Conservation (phyloP, 2,888 invertebrate genomes). For the Nomada hirtipes region DNA sequence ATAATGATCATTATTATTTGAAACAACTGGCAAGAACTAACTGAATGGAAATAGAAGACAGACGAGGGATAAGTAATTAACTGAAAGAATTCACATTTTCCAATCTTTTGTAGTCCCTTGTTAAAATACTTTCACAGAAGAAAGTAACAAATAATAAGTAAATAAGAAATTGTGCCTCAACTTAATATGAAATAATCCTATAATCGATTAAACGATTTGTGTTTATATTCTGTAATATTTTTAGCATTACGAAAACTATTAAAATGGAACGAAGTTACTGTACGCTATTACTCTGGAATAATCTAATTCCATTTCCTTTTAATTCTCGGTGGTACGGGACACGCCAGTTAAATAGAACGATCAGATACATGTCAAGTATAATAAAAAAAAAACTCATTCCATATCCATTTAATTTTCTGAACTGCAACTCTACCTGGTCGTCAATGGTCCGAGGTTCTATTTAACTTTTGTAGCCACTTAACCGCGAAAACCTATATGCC, state of each 20-base stretch:
- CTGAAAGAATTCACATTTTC: no score
- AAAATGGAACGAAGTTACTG: not conserved
- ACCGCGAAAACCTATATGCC: slow-evolving; percentile 53
- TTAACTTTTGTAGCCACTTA: slow-evolving; percentile 49
- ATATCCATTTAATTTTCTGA: slow-evolving; percentile 37
- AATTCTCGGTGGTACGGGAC: not conserved
- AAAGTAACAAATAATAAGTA: no score
- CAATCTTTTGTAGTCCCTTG: no score
- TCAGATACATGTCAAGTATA: slow-evolving; percentile 8
- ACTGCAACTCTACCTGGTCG: not conserved
- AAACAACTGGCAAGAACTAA: no score
- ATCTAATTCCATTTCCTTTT: slow-evolving; percentile 2
- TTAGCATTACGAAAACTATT: not conserved
- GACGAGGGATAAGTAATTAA: no score
- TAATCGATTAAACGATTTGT: no score
- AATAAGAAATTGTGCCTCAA: no score
- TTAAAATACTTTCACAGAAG: no score
- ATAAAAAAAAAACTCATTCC: slow-evolving; percentile 7
- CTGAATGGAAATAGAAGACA: no score
- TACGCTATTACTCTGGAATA: not conserved
- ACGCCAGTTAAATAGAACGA: not conserved
- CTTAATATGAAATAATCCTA: no score
- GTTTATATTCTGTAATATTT: no score
- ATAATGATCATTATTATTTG: no score
- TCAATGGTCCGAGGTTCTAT: slow-evolving; percentile 38